Base-by-base conservation (phyloP, 2,888 invertebrate species). In the Eremobia ochroleuca region DNA sequence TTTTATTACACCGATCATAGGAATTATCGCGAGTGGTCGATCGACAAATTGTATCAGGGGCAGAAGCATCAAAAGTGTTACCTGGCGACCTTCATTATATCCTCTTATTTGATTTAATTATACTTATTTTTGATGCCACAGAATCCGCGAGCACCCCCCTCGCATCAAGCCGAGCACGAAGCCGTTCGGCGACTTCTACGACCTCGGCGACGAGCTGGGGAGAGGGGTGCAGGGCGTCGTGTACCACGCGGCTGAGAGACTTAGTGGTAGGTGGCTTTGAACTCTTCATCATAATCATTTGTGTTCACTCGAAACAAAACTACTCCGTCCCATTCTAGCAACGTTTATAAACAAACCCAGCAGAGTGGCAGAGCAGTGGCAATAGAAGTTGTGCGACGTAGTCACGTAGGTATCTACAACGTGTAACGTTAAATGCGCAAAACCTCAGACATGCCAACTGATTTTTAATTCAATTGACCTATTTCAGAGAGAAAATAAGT, bases 191-290 rank as follows among this genome's bases (percentile, higher is more conserved):
- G 99, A 99, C 88, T 97, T 97, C 93, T 99, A 99, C 94, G 99
- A 99, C 93, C 97, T 99, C 81, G 99, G 99, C 0, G 99, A 99
- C 94, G 99, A 99, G 94, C 96, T 99, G 40, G 99, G 99, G 43
- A 97, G 99, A 73, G 99, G 99, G 61, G 99, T 99, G 0, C 99
- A 99, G 93, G 99, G 99, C 2, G 98, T 99, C 61, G 98, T 98
- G 0, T 99, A 99, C 94, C 99, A 99, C 93, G 98, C 98, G 0
- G 99, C 98, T 0, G 99, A 99, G 93, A 97, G 99, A 76, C 95
- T 97, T 28, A 98, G 98, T 11, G 98, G 98, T 81, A 11, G 0
- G 34, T 25, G 31, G 8, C 15, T 1, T 28, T 5, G 1, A 5
- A 28, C 52, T 52, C 9, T 59, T 2, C 31, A 31, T 31, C 18